phyloP scores from a whole-genome alignment of 2,113 vertebrate species.

The Aegithalos caudatus region DNA sequence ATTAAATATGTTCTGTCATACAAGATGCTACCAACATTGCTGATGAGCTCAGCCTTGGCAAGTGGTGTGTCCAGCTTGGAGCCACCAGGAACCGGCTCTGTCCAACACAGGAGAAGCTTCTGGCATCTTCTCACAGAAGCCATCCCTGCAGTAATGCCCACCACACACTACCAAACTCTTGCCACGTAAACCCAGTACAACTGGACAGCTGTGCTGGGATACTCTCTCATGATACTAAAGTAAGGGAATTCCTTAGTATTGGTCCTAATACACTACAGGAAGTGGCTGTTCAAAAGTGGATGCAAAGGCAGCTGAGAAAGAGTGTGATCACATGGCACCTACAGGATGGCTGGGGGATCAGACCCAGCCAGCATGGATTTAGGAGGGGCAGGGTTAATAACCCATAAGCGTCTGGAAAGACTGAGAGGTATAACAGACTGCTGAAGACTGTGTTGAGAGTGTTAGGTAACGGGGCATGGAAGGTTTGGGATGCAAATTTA shows the following conservation, averaged over 20 bases:
- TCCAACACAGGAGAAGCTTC: not conserved
- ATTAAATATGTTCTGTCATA: not conserved
- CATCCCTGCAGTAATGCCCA: not conserved
- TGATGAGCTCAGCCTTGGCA: not conserved
- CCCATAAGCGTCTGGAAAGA: not conserved
- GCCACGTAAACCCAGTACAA: not conserved
- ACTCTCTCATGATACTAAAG: not conserved
- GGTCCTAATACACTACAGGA: not conserved
- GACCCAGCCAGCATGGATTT: not conserved
- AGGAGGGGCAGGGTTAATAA: not conserved
- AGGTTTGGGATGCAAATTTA: not conserved
- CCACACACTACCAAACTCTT: not conserved
- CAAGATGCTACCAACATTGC: rapidly evolving
- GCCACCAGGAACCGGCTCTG: not conserved
- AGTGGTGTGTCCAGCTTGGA: not conserved
- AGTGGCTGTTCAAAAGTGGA: not conserved
- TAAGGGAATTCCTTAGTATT: not conserved
- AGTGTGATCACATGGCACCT: not conserved
- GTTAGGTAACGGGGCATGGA: not conserved
- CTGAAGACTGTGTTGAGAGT: not conserved
- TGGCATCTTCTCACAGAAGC: not conserved
- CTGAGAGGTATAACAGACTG: rapidly evolving
- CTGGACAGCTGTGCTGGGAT: not conserved
- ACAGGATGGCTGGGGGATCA: not conserved
- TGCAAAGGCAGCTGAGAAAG: not conserved